Conservation (phyloP, 2,888 invertebrate genomes). For the Thyatira batis region DNA sequence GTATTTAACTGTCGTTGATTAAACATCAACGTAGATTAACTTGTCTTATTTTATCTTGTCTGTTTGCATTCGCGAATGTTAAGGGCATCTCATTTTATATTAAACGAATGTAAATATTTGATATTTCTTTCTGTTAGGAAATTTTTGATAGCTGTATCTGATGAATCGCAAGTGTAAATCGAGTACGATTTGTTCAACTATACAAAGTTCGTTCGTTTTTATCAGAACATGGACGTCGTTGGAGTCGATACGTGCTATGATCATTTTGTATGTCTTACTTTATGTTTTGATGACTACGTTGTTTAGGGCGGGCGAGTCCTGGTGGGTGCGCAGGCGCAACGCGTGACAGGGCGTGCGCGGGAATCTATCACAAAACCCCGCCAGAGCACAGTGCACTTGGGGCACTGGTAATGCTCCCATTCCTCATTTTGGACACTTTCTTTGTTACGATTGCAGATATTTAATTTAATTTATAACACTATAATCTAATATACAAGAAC, state of each 20-base stretch:
- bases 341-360: conserved; percentile 25
- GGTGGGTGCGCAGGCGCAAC: conserved; percentile 13
- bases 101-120: background rate
- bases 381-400: conserved; percentile 8
- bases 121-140: background rate
- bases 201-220: background rate
- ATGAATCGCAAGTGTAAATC: background rate
- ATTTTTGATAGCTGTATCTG: background rate
- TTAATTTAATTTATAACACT: background rate
- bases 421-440: conserved; percentile 19
- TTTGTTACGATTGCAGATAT: conserved; percentile 13
- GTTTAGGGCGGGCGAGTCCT: conserved; percentile 15
- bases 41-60: conserved; percentile 22
- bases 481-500: background rate
- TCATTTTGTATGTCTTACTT: background rate
- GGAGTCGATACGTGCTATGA: background rate
- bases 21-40: conserved; percentile 13
- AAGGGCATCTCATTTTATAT: background rate
- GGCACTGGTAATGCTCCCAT: conserved; percentile 18
- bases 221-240: background rate
- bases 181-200: too few species aligned
- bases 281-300: conserved; percentile 13
- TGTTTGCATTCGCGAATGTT: conserved; percentile 14
- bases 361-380: conserved; percentile 25
- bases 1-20: conserved; percentile 20